Conservation (phyloP, 2,888 invertebrate genomes). For the Trimorus sp. region DNA sequence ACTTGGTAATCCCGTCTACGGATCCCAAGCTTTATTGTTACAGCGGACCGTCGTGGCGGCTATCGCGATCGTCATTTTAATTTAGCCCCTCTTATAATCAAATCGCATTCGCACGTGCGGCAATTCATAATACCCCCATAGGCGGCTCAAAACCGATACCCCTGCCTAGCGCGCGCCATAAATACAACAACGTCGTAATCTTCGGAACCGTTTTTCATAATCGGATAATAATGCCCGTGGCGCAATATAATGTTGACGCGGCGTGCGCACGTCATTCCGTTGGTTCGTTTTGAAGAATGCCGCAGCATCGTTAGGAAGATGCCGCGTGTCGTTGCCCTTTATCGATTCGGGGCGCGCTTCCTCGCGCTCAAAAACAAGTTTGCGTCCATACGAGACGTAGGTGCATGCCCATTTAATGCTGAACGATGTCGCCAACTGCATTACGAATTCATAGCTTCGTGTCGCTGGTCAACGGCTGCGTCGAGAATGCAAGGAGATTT, state of each 20-base stretch:
- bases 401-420: conserved; percentile 61
- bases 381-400: conserved; percentile 51
- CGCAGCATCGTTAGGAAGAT: conserved; percentile 38
- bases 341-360: conserved; percentile 55
- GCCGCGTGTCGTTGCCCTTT: conserved; percentile 49
- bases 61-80: conserved; percentile 36
- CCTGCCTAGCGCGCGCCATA: not conserved
- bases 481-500: conserved; percentile 65
- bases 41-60: conserved; percentile 4
- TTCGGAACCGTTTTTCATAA: conserved; percentile 45
- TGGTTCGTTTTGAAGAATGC: conserved; percentile 42
- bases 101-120: conserved; percentile 35
- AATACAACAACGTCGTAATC: conserved; percentile 41
- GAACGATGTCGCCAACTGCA: conserved; percentile 64
- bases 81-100: conserved; percentile 25
- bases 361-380: conserved; percentile 59
- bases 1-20: conserved; percentile 14
- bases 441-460: conserved; percentile 67
- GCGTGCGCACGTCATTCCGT: conserved; percentile 35
- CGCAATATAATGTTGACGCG: conserved; percentile 34
- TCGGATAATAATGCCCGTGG: conserved; percentile 35
- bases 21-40: conserved; percentile 21
- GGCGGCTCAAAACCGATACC: conserved; percentile 19
- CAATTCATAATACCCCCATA: conserved; percentile 25
- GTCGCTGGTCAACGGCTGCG: conserved; percentile 65